A percentile compares a stretch with the other conserved stretches of the same genome.
These are phyloP conservation scores for Aptenodytes forsteri DNA, from an alignment of 2,113 vertebrate species.

Conservation along the genomic window DNA sequence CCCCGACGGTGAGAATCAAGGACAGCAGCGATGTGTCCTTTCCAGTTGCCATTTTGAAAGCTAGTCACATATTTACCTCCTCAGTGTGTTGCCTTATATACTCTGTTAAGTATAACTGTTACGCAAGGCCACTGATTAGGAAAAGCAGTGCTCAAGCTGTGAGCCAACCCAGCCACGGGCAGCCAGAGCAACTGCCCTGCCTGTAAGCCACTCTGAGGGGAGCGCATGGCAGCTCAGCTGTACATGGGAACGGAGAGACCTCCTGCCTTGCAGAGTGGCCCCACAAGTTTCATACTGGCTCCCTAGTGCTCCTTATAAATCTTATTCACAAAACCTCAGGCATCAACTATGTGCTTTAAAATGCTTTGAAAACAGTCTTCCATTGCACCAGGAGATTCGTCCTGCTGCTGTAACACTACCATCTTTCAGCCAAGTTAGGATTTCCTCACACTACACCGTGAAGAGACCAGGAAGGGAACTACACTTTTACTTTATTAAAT, in stretches of 20 bases:
- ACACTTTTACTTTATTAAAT: background rate
- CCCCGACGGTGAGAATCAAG: background rate
- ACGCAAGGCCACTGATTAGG: background rate
- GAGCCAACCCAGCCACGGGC: accelerated
- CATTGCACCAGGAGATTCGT: accelerated
- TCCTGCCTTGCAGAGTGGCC: background rate
- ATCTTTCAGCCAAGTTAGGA: background rate
- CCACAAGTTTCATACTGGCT: background rate
- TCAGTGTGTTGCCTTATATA: background rate
- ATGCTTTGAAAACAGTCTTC: background rate
- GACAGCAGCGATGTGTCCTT: background rate
- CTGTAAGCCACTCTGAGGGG: too few species aligned
- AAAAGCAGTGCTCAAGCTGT: background rate
- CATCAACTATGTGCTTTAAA: background rate
- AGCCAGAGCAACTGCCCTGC: background rate
- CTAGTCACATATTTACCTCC: background rate
- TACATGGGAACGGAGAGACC: accelerated
- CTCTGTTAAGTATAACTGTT: background rate
- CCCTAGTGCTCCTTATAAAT: accelerated
- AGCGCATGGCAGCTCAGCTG: background rate
- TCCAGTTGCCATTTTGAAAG: background rate
- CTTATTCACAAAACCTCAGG: background rate
- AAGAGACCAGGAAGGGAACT: background rate
- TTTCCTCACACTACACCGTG: accelerated
- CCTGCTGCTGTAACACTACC: background rate